These are phyloP conservation scores for Pterophyllum scalare DNA, from an alignment of 2,113 vertebrate genomes.

Conservation along the genomic window DNA sequence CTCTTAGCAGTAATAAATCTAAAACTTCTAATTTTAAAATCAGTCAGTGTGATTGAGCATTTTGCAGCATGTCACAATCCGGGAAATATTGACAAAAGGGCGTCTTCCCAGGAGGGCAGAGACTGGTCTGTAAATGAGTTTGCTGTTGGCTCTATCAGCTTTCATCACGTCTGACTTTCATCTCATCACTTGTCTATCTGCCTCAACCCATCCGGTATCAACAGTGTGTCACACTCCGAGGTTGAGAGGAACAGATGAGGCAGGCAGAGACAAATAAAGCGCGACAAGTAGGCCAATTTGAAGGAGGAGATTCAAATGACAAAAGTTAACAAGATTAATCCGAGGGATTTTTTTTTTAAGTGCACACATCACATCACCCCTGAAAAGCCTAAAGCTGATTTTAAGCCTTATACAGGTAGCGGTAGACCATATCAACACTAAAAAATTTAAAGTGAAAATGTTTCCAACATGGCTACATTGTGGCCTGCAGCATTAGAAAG, in stretches of 20 bases:
- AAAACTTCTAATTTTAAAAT: constrained; percentile 16
- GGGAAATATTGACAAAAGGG: constrained; percentile 18
- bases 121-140: constrained; percentile 48
- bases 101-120: constrained; percentile 6
- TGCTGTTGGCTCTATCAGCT: constrained; percentile 58
- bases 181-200: constrained; percentile 56
- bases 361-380: background rate
- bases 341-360: background rate
- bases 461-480: background rate
- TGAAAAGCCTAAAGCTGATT: background rate
- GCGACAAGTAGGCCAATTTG: constrained; percentile 37
- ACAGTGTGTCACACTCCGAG: constrained; percentile 48
- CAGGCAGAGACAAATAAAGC: constrained; percentile 29
- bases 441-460: background rate
- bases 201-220: constrained; percentile 56
- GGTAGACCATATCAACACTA: background rate
- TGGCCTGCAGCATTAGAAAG: background rate
- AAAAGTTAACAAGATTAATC: constrained; percentile 3
- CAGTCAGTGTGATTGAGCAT: constrained; percentile 8
- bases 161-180: constrained; percentile 65
- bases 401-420: background rate
- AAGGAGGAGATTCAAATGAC: constrained; percentile 18
- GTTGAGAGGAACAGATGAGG: constrained; percentile 52
- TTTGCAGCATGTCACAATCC: constrained; percentile 15
- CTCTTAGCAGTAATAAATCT: background rate